Evolutionary conservation across 2,888 invertebrate species (phyloP), one percentile per base, ranked within the genome.

Genomic region (Standfussiana lucernea): DNA sequence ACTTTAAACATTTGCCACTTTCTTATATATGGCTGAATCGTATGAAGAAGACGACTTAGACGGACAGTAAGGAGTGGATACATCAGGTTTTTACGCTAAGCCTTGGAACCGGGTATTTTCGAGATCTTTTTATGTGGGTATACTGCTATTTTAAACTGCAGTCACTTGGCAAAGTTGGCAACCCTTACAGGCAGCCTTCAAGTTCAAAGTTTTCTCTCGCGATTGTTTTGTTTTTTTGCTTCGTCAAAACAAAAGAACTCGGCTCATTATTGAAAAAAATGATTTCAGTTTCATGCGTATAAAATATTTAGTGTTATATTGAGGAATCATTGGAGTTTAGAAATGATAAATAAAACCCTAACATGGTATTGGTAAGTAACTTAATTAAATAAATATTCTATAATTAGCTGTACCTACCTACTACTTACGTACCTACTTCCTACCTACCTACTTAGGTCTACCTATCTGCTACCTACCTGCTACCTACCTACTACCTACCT

Each of bases 101-200:
- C 18, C 32, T 56, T 7, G 28, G 28, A 56, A 18, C 2, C 8
- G 18, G 32, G 21, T 32, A 10, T 0, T 61, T 21, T 1, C 35
- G 10, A 21, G 11, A 61, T 11, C 18, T 59, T 59, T 56, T 32
- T 59, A 10, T 2, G 53, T 15, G 28, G 28, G 7, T 10, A 32
- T 59, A n/a, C n/a, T 45, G 18, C 18, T 18, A 42, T 24, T 32
- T 64, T 24, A 21, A 50, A 40, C n/a, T 37, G 18, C 37, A 5
- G 11, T 28, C 7, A 47, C 7, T 11, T 69, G 72, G 72, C 74
- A 73, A 72, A 47, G 4, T 11, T 69, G 72, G 72, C 74, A 73
- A 72, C 73, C 73, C 28, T 47, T 3, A 3, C 21, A 6, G 32
- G 11, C 56, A 56, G n/a, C 1, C 11, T 42, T 71, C 21, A 37